Base-by-base conservation (phyloP, 2,888 invertebrate genomes). In the Anticlea derivata region DNA sequence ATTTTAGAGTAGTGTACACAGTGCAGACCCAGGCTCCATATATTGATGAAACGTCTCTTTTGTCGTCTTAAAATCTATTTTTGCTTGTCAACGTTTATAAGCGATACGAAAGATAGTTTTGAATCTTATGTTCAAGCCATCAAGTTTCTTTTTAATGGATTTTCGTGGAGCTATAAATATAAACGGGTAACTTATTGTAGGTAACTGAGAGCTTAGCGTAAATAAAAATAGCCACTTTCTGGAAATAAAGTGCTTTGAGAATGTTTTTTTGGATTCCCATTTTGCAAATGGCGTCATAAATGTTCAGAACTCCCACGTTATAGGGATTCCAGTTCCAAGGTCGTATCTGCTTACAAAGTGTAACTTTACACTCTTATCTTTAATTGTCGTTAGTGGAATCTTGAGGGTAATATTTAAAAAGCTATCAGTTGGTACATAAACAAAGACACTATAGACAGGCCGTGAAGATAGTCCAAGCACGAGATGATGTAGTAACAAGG, bases 221-320 rank as follows among this genome's bases (percentile, higher is more conserved):
- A 37, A 49, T 41, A 37, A 37, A 37, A 41, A 43, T 24, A 37
- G 41, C 23, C 20, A 35, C 20, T 38, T 38, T 46, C 11, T 17
- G 17, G 17, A 17, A 17, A n/a, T n/a, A n/a, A n/a, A 26, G 27
- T 27, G 8, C n/a, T 26, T n/a, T 27, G 10, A 1, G 26, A 26
- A 27, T 17, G 8, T 27, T 13, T 8, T 27, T 27, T 27, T 27
- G 7, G 4, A 8, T n/a, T 27, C 10, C 10, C 27, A 27, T 27
- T 27, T 8, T 27, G 27, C 3, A 10, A 27, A 10, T 8, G 20
- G 10, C 8, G 27, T 39, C 20, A 39, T 39, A 38, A 38, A 38
- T 39, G 13, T 17, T 17, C 17, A 3, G 2, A 17, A 3, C 17
- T 17, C 2, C 4, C 17, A 17, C 17, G 17, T 4, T 17, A n/a